Percentiles rank a stretch among this genome's conserved stretches.
These are phyloP conservation scores for Zosterops pallidus DNA, from an alignment of 2,113 vertebrate species.

Conservation along the genomic window DNA sequence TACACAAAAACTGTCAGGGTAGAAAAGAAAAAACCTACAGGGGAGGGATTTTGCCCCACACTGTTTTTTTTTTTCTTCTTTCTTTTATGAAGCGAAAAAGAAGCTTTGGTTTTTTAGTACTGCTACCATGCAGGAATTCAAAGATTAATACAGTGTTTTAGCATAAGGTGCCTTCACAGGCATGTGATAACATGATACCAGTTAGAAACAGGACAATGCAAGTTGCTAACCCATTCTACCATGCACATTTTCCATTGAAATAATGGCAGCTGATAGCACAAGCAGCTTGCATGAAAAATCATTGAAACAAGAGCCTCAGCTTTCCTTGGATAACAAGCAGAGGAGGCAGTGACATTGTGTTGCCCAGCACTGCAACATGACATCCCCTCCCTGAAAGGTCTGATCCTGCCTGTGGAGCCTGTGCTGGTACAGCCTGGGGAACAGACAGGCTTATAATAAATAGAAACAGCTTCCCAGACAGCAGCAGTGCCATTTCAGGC, in stretches of 20 bases:
- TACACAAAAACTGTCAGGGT: background rate
- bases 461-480: background rate
- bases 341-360: rapidly evolving
- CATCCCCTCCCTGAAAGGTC: background rate
- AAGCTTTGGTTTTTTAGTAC: background rate
- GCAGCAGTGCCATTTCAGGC: background rate
- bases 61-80: background rate
- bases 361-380: background rate
- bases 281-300: background rate
- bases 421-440: background rate
- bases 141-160: background rate
- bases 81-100: background rate
- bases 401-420: background rate
- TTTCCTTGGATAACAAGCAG: background rate
- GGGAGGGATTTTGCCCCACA: background rate
- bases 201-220: background rate
- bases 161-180: background rate
- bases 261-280: background rate
- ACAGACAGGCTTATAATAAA: background rate
- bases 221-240: background rate
- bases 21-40: background rate
- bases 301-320: background rate
- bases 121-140: background rate
- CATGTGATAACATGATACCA: background rate
- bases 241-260: background rate